These are phyloP conservation scores for Oreotrochilus melanogaster DNA, from an alignment of 2,113 vertebrate species.

Conservation along the genomic window DNA sequence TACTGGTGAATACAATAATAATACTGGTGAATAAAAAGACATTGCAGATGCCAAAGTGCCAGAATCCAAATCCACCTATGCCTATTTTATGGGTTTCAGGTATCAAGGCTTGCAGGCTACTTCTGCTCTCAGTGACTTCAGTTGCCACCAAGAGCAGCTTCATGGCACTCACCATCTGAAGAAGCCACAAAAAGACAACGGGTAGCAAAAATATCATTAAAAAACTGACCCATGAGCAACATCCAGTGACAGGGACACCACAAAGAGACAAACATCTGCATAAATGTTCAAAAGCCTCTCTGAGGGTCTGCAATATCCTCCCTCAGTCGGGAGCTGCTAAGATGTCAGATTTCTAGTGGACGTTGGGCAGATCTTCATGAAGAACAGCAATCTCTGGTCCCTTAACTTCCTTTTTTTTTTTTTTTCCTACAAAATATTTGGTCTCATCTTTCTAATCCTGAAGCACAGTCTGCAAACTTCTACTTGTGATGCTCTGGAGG, in stretches of 20 bases:
- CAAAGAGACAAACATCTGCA: background rate
- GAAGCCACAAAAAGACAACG: background rate
- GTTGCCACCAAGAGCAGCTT: background rate
- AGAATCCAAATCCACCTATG: background rate
- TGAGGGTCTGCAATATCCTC: background rate
- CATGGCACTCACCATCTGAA: background rate
- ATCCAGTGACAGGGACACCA: accelerated
- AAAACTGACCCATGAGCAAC: accelerated
- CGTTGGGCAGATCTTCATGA: background rate
- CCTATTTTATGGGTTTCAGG: background rate
- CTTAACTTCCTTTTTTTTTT: accelerated
- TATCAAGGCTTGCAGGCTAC: background rate
- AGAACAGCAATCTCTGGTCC: background rate
- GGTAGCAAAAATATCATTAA: accelerated
- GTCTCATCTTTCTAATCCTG: background rate
- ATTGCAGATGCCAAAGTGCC: background rate
- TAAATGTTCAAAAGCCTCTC: background rate
- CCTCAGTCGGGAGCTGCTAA: background rate
- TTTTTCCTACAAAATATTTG: accelerated
- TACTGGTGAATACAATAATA: background rate
- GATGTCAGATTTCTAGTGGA: accelerated
- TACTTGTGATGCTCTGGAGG: background rate
- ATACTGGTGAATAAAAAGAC: background rate
- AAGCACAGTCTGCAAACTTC: background rate
- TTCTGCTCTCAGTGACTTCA: background rate